phyloP scores from a whole-genome alignment of 2,797 vertebrate genomes.

The Nyctalus aviator region DNA sequence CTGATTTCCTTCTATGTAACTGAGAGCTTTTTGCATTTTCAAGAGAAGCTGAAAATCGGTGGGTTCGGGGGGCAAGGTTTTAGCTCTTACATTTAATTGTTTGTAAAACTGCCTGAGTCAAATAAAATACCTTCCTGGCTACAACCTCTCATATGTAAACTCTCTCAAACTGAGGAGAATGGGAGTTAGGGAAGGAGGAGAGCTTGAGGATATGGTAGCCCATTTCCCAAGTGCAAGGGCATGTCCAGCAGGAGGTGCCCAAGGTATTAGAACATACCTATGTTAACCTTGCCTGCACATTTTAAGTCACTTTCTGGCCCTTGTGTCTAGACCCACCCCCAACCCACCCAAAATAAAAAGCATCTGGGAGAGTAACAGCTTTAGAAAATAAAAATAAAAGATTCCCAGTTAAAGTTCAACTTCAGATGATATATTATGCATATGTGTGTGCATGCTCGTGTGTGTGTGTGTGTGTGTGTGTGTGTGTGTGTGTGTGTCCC shows the following conservation, averaged over 20 bases:
- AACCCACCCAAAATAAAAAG: neutral
- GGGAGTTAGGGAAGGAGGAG: too few species aligned
- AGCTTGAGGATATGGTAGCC: neutral
- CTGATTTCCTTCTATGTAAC: neutral
- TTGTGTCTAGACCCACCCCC: neutral
- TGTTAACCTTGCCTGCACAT: neutral
- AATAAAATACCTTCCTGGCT: slow-evolving; percentile 3
- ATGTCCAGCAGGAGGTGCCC: neutral
- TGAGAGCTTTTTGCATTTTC: neutral
- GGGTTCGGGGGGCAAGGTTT: neutral
- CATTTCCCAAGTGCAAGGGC: neutral
- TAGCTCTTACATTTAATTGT: neutral
- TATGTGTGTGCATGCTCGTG: neutral
- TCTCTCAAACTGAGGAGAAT: neutral
- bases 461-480: too few species aligned
- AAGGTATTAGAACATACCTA: neutral
- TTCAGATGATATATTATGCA: neutral
- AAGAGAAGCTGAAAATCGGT: neutral
- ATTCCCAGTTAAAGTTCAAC: neutral
- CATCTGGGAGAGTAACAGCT: neutral
- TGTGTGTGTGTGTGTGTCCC: too few species aligned
- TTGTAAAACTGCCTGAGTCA: neutral
- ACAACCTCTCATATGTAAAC: neutral
- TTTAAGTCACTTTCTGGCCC: neutral
- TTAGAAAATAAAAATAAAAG: slow-evolving; percentile 52